These are phyloP conservation scores for Ceratosolen fusciceps DNA, from an alignment of 1,140 invertebrate genomes.

Conservation along the genomic window DNA sequence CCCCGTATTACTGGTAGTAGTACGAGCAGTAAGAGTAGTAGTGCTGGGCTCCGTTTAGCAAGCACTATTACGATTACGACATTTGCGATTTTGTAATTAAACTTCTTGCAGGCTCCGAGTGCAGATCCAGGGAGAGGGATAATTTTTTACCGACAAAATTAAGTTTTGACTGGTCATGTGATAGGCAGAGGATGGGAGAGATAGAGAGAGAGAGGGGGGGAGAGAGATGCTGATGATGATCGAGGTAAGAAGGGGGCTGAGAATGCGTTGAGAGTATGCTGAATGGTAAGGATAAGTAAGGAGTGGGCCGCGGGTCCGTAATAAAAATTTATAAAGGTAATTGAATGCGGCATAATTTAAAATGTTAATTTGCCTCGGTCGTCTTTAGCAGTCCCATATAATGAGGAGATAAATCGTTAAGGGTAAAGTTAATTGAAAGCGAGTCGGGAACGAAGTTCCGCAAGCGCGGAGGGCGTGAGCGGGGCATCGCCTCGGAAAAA, in stretches of 20 bases:
- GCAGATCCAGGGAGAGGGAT: too few relatives aligned
- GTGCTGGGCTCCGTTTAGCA: too few relatives aligned
- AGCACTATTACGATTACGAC: too few relatives aligned
- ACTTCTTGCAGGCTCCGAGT: too few relatives aligned
- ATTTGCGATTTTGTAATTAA: too few relatives aligned
- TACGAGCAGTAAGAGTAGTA: too few relatives aligned
- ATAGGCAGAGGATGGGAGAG: background rate
- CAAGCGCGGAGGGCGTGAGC: background rate
- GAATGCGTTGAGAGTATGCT: too few relatives aligned
- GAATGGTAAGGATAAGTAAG: too few relatives aligned
- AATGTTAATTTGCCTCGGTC: slow-evolving; percentile 4
- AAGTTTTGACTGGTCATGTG: background rate
- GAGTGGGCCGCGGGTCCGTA: too few relatives aligned
- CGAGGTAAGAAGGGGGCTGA: background rate
- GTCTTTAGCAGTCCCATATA: background rate
- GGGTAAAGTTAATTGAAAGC: slow-evolving; percentile 34
- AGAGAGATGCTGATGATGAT: background rate
- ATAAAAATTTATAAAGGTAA: slow-evolving; percentile 32
- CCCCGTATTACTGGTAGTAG: too few relatives aligned
- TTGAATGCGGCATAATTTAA: slow-evolving; percentile 9
- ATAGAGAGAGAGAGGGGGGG: background rate
- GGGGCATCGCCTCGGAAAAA: too few relatives aligned
- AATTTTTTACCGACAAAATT: too few relatives aligned
- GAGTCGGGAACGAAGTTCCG: slow-evolving; percentile 41
- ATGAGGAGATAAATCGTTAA: slow-evolving; percentile 28